These are phyloP conservation scores for Haliclystus octoradiatus DNA, from an alignment of 30 jellyfish, hydroid and myxozoan genomes.

Conservation along the genomic window DNA sequence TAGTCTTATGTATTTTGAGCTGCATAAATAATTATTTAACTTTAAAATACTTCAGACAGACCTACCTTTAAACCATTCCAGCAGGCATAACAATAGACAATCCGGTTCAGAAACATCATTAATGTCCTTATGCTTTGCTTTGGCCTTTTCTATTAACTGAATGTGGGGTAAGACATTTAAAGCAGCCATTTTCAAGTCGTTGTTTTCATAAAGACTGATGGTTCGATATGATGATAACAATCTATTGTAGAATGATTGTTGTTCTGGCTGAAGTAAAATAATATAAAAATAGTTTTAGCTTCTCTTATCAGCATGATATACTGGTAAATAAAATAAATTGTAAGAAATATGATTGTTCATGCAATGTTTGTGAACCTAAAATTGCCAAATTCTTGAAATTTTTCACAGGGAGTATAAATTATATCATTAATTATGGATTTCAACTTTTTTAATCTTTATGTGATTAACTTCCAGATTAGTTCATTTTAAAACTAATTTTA, in stretches of 20 bases:
- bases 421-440: too few species aligned
- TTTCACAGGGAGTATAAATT: too few species aligned
- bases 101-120: slow-evolving; percentile 35
- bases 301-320: too few species aligned
- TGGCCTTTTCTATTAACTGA: slow-evolving; percentile 24
- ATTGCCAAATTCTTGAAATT: too few species aligned
- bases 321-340: too few species aligned
- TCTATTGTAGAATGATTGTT: slow-evolving; percentile 21
- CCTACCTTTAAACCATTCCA: slow-evolving; percentile 69
- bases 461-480: too few species aligned
- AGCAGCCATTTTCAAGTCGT: slow-evolving; percentile 31
- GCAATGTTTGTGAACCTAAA: too few species aligned
- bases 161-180: slow-evolving; percentile 26
- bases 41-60: too few species aligned
- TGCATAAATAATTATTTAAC: too few species aligned
- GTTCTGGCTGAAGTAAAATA: slow-evolving; percentile 8
- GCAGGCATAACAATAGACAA: slow-evolving; percentile 40
- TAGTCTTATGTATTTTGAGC: not conserved
- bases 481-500: too few species aligned
- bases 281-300: not conserved
- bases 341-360: too few species aligned
- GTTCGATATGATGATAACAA: slow-evolving; percentile 13
- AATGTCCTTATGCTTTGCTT: slow-evolving; percentile 14
- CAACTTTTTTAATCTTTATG: too few species aligned
- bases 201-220: slow-evolving; percentile 46